Conservation (phyloP, 2,888 invertebrate species). For the Micropterix aruncella region DNA sequence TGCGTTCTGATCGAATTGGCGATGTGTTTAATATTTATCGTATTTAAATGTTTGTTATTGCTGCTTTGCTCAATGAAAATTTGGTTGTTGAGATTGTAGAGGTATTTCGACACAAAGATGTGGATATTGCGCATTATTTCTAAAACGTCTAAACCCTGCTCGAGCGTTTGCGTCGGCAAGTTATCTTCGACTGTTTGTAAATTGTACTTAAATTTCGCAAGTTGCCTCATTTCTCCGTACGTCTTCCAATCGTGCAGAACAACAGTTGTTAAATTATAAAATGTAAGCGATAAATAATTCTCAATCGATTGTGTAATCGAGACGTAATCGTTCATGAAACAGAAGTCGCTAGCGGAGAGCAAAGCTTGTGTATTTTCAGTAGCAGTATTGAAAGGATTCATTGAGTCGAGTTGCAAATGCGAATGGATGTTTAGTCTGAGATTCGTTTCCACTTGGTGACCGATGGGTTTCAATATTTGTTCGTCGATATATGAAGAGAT, state of each 20-base stretch:
- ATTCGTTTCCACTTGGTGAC: constrained; percentile 84
- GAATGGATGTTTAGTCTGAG: constrained; percentile 84
- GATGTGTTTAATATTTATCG: constrained; percentile 88
- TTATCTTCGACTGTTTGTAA: constrained; percentile 80
- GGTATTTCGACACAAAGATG: constrained; percentile 83
- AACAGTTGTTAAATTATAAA: constrained; percentile 95
- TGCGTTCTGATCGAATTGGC: constrained; percentile 96
- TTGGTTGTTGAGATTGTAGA: constrained; percentile 93
- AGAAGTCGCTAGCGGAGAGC: constrained; percentile 40
- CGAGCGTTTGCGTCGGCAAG: constrained; percentile 90
- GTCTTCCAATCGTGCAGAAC: constrained; percentile 96
- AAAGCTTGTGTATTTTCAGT: constrained; percentile 50
- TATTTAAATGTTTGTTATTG: constrained; percentile 86
- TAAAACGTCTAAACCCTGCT: constrained; percentile 92
- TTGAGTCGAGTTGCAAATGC: constrained; percentile 64
- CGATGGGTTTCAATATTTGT: constrained; percentile 53
- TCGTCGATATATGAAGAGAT: constrained; percentile 34
- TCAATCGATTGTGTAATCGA: constrained; percentile 61
- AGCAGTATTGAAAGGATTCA: constrained; percentile 54
- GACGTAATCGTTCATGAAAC: constrained; percentile 40
- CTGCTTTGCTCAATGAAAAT: constrained; percentile 88
- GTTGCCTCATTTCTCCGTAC: constrained; percentile 90
- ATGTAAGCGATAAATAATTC: constrained; percentile 84
- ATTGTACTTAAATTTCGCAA: constrained; percentile 74
- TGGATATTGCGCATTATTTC: constrained; percentile 96